Base-by-base conservation (phyloP, 2,113 vertebrate species). In the Lanius collurio region DNA sequence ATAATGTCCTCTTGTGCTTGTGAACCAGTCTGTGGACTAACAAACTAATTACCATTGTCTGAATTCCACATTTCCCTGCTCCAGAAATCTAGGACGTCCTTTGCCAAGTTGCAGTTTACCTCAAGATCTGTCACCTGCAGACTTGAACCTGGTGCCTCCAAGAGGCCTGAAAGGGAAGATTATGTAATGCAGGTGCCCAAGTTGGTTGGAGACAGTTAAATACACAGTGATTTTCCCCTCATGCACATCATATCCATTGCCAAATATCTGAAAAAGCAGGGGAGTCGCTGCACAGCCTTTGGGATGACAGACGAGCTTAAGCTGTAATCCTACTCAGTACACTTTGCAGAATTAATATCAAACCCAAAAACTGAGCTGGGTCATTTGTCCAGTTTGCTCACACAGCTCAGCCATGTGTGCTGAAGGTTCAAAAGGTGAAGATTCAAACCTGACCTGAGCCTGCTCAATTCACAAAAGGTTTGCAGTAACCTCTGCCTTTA, bases 1-100 rank as follows among this genome's bases (percentile, higher is more conserved):
- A 75, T 79, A 95, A 95, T 69, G 85, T 52, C 62, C 60, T 77
- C 95, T 92, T 96, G 94, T 96, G 87, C 87, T 88, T 87, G 90
- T 88, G 93, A 97, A 96, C 83, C 33, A 83, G 94, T 65, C 95
- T 93, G 92, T 95, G 95, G 93, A 91, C 3, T 78, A 93, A 96
- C 83, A 75, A 94, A 65, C 39, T 90, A 84, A 96, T 96, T 93
- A 88, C 55, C 23, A 21, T 60, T 46, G 74, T 83, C 92, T 89
- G 78, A 94, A 90, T 89, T 69, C 50, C 80, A 59, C 67, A n/a
- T 92, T 95, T 90, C 71, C 57, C 71, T 94, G 53, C 70, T 92
- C 52, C 81, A 96, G 83, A 89, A 96, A 95, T 56, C 22, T 42
- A 19, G 55, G 41, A n/a, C 1, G 9, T 64, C 24, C 49, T 75